A percentile compares a stretch with the other conserved stretches of the same genome.
These are phyloP conservation scores for Drosophila parthenogenetica DNA, from an alignment of 2,888 invertebrate species.

Conservation along the genomic window DNA sequence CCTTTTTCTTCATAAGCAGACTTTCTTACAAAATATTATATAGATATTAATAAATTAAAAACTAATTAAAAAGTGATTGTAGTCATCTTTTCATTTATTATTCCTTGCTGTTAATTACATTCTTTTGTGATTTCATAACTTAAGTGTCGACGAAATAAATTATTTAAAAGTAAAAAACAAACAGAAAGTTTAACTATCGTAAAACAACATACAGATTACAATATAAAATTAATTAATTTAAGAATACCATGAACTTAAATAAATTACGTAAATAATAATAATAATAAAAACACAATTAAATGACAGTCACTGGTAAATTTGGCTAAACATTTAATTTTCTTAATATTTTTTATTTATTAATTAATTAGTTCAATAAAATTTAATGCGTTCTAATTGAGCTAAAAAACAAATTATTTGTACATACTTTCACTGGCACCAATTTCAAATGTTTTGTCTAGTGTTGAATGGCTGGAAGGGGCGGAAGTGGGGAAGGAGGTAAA, in stretches of 20 bases:
- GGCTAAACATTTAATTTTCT: conserved; percentile 52
- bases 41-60: background rate
- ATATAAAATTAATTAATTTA: conserved; percentile 39
- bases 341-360: conserved; percentile 4
- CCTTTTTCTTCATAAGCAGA: too few relatives aligned
- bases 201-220: conserved; percentile 58
- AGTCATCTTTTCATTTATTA: conserved; percentile 26
- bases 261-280: conserved; percentile 43
- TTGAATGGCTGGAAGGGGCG: background rate
- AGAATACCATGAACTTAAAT: conserved; percentile 33
- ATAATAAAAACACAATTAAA: conserved; percentile 48
- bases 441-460: conserved; percentile 32
- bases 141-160: conserved; percentile 62
- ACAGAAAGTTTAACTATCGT: conserved; percentile 57
- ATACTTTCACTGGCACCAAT: conserved; percentile 83
- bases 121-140: conserved; percentile 25
- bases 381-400: conserved; percentile 65
- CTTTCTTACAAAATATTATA: too few relatives aligned
- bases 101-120: conserved; percentile 41
- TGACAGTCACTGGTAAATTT: conserved; percentile 71
- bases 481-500: background rate
- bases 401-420: conserved; percentile 79
- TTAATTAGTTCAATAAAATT: conserved; percentile 18
- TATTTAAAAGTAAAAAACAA: conserved; percentile 77
- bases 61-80: background rate